phyloP scores from a whole-genome alignment of 2,113 vertebrate species.

The Eira barbara region DNA sequence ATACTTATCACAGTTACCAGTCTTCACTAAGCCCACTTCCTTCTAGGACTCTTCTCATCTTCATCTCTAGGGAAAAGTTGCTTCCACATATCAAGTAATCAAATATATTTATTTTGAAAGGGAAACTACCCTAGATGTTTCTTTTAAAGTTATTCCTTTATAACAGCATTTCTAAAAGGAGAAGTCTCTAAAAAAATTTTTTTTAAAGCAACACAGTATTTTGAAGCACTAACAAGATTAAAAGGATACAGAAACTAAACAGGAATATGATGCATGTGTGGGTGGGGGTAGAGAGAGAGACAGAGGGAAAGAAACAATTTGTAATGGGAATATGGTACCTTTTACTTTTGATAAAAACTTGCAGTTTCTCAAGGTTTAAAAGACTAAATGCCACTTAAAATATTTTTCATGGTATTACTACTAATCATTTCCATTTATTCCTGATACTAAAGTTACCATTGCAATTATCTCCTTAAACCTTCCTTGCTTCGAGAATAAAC shows the following conservation, averaged over 20 bases:
- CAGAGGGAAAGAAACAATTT: not conserved
- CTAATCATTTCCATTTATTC: slow-evolving; percentile 5
- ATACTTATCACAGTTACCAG: slow-evolving; percentile 55
- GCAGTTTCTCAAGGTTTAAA: not conserved
- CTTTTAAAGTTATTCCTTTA: slow-evolving; percentile 41
- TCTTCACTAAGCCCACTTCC: slow-evolving; percentile 56
- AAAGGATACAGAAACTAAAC: not conserved
- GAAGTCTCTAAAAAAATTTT: not conserved
- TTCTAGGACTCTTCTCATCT: slow-evolving; percentile 36
- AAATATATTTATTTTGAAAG: slow-evolving; percentile 70
- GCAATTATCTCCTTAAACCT: not conserved
- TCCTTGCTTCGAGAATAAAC: not conserved
- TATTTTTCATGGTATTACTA: not conserved
- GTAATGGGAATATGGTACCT: not conserved
- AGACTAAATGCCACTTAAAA: not conserved
- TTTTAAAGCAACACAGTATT: not conserved
- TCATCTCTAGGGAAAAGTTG: slow-evolving; percentile 44
- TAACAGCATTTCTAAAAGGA: slow-evolving; percentile 37
- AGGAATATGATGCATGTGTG: not conserved
- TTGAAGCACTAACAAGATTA: slow-evolving; percentile 7
- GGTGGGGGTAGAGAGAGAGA: not conserved
- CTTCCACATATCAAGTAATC: slow-evolving; percentile 55
- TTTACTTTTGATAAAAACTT: slow-evolving; percentile 13
- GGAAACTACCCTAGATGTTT: slow-evolving; percentile 42
- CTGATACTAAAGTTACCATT: not conserved